These are phyloP conservation scores for Cataglyphis cursor DNA, from an alignment of 2,888 invertebrate species.

Conservation along the genomic window DNA sequence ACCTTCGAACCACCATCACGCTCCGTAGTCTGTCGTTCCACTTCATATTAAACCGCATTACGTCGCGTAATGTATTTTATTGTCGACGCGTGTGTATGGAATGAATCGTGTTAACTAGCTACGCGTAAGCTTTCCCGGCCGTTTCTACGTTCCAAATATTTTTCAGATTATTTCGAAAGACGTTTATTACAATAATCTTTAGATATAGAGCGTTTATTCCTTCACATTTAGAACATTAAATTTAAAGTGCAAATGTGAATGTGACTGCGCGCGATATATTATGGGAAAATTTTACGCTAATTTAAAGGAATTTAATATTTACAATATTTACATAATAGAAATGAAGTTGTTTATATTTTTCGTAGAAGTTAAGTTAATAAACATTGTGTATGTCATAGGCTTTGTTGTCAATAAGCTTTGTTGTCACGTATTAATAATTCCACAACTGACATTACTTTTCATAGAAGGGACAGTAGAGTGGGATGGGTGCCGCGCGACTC, in stretches of 20 bases:
- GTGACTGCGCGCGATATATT: background rate
- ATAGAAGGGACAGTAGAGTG: conserved; percentile 14
- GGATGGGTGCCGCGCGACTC: background rate
- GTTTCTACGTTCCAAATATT: background rate
- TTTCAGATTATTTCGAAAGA: background rate
- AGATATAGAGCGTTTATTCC: background rate
- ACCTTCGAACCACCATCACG: conserved; percentile 61
- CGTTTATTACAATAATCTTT: background rate
- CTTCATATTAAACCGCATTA: conserved; percentile 51
- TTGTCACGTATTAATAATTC: conserved; percentile 32
- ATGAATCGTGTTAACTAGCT: conserved; percentile 24
- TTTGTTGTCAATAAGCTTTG: conserved; percentile 23
- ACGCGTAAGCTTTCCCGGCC: background rate
- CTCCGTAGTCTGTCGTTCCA: background rate
- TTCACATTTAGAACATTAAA: background rate
- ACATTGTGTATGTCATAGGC: background rate
- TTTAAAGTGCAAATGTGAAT: background rate
- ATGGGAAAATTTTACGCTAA: background rate
- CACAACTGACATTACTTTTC: conserved; percentile 27
- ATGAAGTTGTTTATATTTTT: background rate
- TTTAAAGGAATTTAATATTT: background rate
- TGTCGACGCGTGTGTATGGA: conserved; percentile 30
- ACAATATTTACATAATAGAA: background rate
- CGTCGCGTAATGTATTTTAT: conserved; percentile 38
- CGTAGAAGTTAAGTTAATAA: conserved; percentile 9